Evolutionary conservation across 2,888 invertebrate species (phyloP), one percentile per base, ranked within the genome.

Genomic region (Deroplatys truncata): DNA sequence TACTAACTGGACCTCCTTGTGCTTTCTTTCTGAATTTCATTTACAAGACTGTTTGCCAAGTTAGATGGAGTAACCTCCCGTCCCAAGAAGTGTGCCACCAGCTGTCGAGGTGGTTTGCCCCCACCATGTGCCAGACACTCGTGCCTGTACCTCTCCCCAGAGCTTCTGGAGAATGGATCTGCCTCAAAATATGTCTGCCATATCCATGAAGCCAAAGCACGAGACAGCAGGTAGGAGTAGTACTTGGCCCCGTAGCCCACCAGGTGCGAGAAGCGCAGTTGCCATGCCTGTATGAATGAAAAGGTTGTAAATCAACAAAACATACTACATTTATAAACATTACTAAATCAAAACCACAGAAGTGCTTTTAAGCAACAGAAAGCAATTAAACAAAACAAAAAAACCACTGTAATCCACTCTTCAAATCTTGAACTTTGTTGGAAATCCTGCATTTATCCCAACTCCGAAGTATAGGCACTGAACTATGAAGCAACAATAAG

Each of bases 201-300:
- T 91, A 98, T 98, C 94, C 97, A 96, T 89, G 98, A 97, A 0
- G 99, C 98, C 88, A 99, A 96, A 15, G 98, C 98, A 92, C 98
- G 96, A 0, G 99, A 99, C 92, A 99, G 97, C 91, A 99, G 94
- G 94, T 99, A 99, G 0, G 99, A 97, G 93, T 99, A 99, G 94
- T 99, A 99, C 93, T 99, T 99, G 0, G 99, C 99, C 83, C 99
- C 99, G 93, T 99, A 99, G 1, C 99, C 99, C 8, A 99, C 98
- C 89, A 99, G 94, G 94, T 99, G 99, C 91, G 98, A 97, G 94
- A 99, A 99, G 90, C 99, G 95, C 92, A 98, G 95, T 92, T 99
- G 99, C 98, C 98, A 99, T 1, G 98, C 98, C 96, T 97, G 92
- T 2, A 92, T 92, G 91, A 90, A 91, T 90, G 89, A 90, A 90